These are phyloP conservation scores for Notarius quadriscutis DNA, from an alignment of 2,113 vertebrate species.

Conservation along the genomic window DNA sequence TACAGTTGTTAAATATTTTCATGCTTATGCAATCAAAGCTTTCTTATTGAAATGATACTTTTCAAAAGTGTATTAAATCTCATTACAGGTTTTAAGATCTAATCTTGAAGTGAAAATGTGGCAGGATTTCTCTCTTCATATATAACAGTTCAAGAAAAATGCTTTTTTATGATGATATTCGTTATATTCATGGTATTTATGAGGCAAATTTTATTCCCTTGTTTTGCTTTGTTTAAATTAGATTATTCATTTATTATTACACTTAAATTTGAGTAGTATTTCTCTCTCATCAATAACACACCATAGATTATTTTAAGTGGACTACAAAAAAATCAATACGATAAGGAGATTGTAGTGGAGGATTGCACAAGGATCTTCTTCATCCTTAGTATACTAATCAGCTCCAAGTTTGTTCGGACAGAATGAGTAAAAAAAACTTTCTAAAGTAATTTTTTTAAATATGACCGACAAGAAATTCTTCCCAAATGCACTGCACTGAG, in stretches of 20 bases:
- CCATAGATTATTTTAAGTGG: no score
- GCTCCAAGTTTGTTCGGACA: not conserved
- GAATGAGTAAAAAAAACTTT: not conserved
- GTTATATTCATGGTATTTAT: not conserved
- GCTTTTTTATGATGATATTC: not conserved
- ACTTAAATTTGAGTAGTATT: not conserved
- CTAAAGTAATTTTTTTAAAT: not conserved
- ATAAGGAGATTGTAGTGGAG: not conserved
- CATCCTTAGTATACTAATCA: not conserved
- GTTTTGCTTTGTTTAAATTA: no score
- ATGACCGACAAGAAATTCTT: not conserved
- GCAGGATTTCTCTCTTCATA: not conserved
- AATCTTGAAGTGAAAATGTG: not conserved
- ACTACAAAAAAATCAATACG: no score
- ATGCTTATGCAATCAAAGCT: not conserved
- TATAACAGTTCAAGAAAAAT: not conserved
- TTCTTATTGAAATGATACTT: not conserved
- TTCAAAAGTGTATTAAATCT: not conserved
- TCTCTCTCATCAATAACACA: no score
- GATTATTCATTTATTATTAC: no score
- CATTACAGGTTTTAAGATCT: not conserved
- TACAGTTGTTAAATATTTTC: not conserved
- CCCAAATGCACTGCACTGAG: not conserved
- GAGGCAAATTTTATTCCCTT: not conserved
- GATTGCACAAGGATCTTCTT: not conserved